phyloP scores from a whole-genome alignment of 2,797 vertebrate genomes.

The Mormyrops boulengeri region DNA sequence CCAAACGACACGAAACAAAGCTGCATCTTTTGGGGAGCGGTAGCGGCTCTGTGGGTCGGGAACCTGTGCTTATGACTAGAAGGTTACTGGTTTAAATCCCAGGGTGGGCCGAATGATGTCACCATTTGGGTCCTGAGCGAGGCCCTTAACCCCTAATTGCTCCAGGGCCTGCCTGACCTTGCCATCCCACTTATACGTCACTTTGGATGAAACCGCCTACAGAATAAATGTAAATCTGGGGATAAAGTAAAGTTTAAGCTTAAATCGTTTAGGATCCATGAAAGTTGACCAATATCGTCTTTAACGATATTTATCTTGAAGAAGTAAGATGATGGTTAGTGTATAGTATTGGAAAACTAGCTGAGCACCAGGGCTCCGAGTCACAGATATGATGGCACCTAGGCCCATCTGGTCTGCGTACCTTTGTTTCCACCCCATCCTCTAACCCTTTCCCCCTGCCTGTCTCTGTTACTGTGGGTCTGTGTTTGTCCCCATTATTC shows the following conservation, averaged over 20 bases:
- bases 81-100: neutral
- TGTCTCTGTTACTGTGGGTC: neutral
- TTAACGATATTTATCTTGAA: neutral
- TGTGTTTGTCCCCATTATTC: neutral
- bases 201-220: neutral
- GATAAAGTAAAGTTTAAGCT: neutral
- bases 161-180: neutral
- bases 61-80: neutral
- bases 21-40: neutral
- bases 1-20: neutral
- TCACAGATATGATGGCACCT: conserved; percentile 52
- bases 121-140: neutral
- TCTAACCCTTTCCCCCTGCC: neutral
- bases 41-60: neutral
- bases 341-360: conserved; percentile 54
- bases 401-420: conserved; percentile 38
- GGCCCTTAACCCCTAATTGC: neutral
- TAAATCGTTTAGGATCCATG: neutral
- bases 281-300: conserved; percentile 4
- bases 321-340: neutral
- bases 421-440: conserved; percentile 33
- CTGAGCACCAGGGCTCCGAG: conserved; percentile 42
- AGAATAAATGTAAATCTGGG: neutral
- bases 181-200: neutral
- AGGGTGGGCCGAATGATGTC: neutral